Conservation (phyloP, 2,888 invertebrate genomes). For the Frankliniella fusca region DNA sequence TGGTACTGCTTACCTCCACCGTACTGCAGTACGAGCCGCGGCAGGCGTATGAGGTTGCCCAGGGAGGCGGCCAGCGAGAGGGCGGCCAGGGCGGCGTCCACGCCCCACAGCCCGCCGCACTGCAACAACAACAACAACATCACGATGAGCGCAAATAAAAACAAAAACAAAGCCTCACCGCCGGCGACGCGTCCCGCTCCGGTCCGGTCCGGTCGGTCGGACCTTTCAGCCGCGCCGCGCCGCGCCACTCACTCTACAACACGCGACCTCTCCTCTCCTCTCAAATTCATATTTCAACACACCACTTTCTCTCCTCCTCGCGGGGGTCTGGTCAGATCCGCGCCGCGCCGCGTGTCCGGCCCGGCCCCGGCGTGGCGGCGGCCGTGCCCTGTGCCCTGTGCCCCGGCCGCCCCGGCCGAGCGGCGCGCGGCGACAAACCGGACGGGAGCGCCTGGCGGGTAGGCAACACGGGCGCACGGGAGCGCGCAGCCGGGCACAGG, state of each 20-base stretch:
- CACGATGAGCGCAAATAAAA: no score
- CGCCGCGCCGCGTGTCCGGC: neutral
- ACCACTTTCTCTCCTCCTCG: neutral
- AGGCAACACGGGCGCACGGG: neutral
- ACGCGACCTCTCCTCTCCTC: no score
- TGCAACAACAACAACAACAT: conserved; percentile 45
- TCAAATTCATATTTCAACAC: no score
- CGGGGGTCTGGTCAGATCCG: neutral
- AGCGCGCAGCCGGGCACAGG: neutral
- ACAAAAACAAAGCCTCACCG: neutral
- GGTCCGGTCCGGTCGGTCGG: no score
- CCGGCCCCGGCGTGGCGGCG: no score
- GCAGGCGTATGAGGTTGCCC: conserved; percentile 57
- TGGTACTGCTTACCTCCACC: conserved; percentile 49
- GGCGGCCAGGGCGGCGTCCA: conserved; percentile 52
- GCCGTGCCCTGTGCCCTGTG: no score
- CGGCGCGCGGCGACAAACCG: neutral
- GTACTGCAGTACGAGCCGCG: conserved; percentile 55
- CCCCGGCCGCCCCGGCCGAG: neutral
- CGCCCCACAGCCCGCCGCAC: conserved; percentile 47
- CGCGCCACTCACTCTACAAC: no score
- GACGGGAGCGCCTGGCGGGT: neutral
- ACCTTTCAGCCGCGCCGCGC: no score
- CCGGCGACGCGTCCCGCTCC: no score
- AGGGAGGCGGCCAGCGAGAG: conserved; percentile 55